Conservation (phyloP, 2,888 invertebrate genomes). For the Eupithecia vulgata region DNA sequence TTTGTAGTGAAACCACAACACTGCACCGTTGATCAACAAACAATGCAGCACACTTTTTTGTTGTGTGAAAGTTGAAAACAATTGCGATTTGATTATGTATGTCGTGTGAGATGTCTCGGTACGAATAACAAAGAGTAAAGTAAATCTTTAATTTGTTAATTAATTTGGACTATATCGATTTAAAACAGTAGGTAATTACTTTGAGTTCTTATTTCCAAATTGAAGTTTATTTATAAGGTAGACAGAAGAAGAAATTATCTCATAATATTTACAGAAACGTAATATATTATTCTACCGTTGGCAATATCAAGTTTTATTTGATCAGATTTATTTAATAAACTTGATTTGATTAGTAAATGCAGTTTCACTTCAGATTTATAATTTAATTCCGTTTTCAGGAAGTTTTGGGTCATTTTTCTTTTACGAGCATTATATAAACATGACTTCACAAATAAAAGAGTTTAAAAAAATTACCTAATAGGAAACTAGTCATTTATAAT, state of each 20-base stretch:
- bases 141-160: slow-evolving; percentile 27
- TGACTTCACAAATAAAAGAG: background rate
- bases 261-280: background rate
- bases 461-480: background rate
- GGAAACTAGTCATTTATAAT: background rate
- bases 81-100: slow-evolving; percentile 61
- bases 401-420: background rate
- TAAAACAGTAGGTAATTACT: background rate
- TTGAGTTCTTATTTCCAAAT: background rate
- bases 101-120: slow-evolving; percentile 50
- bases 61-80: slow-evolving; percentile 73
- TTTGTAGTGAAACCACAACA: slow-evolving; percentile 51
- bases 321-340: background rate
- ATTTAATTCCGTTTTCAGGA: background rate
- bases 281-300: background rate
- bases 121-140: slow-evolving; percentile 38
- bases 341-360: background rate
- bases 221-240: background rate
- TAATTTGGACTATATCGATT: background rate
- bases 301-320: background rate
- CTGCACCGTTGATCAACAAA: slow-evolving; percentile 56
- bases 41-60: slow-evolving; percentile 67
- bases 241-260: background rate
- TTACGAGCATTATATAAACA: background rate
- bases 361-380: background rate